phyloP scores from a whole-genome alignment of 1,140 invertebrate genomes.

The Drosophila sp. region DNA sequence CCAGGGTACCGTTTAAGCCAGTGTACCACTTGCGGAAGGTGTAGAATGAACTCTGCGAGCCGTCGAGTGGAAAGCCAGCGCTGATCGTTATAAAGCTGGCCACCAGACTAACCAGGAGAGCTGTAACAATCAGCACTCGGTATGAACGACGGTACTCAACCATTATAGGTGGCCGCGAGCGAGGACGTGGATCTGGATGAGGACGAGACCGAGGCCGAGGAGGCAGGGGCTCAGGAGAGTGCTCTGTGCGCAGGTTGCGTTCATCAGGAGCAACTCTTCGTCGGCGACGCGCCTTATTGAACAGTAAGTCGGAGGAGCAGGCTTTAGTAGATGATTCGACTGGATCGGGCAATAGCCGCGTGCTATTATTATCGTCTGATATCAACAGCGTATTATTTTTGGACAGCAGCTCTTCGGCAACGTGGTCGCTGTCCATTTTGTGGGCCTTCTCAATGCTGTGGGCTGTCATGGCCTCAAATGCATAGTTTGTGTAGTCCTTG shows the following conservation, averaged over 20 bases:
- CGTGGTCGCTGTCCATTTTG: conserved; percentile 54
- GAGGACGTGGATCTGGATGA: conserved; percentile 10
- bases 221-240: conserved; percentile 12
- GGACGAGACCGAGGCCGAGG: too few relatives aligned
- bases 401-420: conserved; percentile 24
- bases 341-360: conserved; percentile 38
- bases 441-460: conserved; percentile 37
- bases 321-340: conserved; percentile 37
- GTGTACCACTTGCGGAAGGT: conserved; percentile 96
- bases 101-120: conserved; percentile 65
- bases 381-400: conserved; percentile 6
- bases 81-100: conserved; percentile 67
- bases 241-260: conserved; percentile 15
- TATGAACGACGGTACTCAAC: conserved; percentile 70
- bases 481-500: conserved; percentile 54
- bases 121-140: conserved; percentile 70
- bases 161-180: conserved; percentile 27
- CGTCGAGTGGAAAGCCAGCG: conserved; percentile 91
- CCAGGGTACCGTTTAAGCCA: conserved; percentile 93
- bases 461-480: conserved; percentile 59
- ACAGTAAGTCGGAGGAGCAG: conserved; percentile 64
- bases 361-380: conserved; percentile 14
- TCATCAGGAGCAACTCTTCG: conserved; percentile 52
- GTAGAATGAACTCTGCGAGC: conserved; percentile 93
- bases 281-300: conserved; percentile 68